These are phyloP conservation scores for Ectropis crepuscularia DNA, from an alignment of 2,888 invertebrate species.

Conservation along the genomic window DNA sequence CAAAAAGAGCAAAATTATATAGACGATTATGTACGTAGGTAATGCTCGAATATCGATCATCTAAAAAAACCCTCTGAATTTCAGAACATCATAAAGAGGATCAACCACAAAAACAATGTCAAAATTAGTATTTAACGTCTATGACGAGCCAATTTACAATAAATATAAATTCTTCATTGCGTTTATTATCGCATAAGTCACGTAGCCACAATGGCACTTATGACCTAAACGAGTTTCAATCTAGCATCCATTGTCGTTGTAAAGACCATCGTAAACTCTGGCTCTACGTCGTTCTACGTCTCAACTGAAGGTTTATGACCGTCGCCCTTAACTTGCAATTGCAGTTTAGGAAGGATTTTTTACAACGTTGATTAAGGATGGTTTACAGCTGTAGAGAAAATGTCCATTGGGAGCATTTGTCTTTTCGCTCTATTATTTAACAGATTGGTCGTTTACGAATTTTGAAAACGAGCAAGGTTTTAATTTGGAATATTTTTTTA, in stretches of 20 bases:
- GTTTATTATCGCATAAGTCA: conserved; percentile 28
- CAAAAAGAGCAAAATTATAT: too few relatives aligned
- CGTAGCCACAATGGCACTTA: conserved; percentile 49
- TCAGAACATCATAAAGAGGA: too few relatives aligned
- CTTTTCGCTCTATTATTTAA: not conserved
- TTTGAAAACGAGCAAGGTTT: too few relatives aligned
- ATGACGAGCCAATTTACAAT: conserved; percentile 7
- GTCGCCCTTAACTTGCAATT: conserved; percentile 51
- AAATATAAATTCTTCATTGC: conserved; percentile 16
- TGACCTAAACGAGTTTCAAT: conserved; percentile 70
- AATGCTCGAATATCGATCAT: too few relatives aligned
- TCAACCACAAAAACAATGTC: too few relatives aligned
- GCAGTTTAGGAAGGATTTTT: conserved; percentile 47
- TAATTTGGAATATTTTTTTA: too few relatives aligned
- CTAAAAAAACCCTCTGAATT: too few relatives aligned
- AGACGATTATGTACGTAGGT: too few relatives aligned
- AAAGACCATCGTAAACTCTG: conserved; percentile 60
- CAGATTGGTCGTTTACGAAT: not conserved
- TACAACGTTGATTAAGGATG: conserved; percentile 27
- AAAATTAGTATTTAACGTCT: too few relatives aligned
- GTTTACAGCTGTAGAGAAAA: conserved; percentile 10
- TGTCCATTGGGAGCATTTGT: conserved; percentile 3
- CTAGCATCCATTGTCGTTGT: conserved; percentile 64
- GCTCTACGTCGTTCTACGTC: conserved; percentile 50
- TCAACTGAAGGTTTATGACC: conserved; percentile 46